Conservation (phyloP, 1,140 invertebrate genomes). For the Leptoteleia sp. region DNA sequence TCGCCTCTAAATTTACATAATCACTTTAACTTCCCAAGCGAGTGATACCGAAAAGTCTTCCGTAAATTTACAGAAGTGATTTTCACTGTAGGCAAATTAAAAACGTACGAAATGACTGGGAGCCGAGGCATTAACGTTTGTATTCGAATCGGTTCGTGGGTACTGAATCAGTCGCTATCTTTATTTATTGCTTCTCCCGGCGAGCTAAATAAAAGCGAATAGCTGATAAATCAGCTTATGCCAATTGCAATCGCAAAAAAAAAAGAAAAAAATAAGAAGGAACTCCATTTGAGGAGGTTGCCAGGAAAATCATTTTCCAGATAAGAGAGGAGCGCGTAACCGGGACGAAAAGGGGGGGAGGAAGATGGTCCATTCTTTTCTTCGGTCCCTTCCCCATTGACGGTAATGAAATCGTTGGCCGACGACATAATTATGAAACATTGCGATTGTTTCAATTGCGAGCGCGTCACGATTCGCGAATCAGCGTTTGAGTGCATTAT, state of each 20-base stretch:
- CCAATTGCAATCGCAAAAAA: conserved; percentile 36
- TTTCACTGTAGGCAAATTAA: conserved; percentile 17
- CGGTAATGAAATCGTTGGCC: conserved; percentile 39
- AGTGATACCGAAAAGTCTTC: no score
- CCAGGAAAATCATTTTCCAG: conserved; percentile 25
- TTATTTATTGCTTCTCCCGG: conserved; percentile 42
- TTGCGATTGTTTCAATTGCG: conserved; percentile 33
- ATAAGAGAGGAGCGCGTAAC: conserved; percentile 42
- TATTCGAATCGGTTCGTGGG: conserved; percentile 1
- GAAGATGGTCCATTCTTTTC: neutral
- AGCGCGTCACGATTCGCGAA: conserved; percentile 16
- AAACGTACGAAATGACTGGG: conserved; percentile 3
- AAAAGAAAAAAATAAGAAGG: no score
- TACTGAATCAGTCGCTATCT: conserved; percentile 25
- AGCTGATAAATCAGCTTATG: conserved; percentile 41
- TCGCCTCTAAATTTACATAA: no score
- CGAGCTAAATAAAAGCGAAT: conserved; percentile 40
- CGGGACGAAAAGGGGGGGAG: conserved; percentile 26
- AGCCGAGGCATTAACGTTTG: conserved; percentile 5
- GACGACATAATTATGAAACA: conserved; percentile 37
- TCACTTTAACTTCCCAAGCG: no score
- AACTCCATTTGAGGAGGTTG: conserved; percentile 36
- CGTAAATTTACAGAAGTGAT: no score
- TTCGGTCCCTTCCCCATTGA: conserved; percentile 4
- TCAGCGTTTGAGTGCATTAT: conserved; percentile 43